These are phyloP conservation scores for Spea multiplicata DNA, from an alignment of 2,113 vertebrate species.

Conservation along the genomic window DNA sequence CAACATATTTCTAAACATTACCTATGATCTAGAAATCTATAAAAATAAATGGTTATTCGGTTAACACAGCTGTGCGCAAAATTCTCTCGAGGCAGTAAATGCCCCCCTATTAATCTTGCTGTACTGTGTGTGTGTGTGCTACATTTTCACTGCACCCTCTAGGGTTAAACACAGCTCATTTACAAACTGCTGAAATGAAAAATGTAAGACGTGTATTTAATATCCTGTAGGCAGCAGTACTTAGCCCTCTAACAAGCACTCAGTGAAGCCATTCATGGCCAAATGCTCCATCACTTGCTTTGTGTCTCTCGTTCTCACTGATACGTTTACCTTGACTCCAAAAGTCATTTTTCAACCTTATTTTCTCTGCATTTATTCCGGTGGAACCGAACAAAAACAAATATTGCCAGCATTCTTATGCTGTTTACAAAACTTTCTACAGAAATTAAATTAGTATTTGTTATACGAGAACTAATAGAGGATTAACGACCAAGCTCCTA, in stretches of 20 bases:
- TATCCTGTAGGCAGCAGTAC: slow-evolving; percentile 60
- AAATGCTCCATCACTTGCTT: slow-evolving; percentile 59
- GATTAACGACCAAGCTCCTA: not conserved
- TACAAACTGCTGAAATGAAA: slow-evolving; percentile 59
- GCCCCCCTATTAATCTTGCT: no score
- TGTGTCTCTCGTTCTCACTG: slow-evolving; percentile 50
- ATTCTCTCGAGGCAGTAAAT: no score
- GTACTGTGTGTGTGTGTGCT: no score
- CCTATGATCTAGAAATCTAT: no score
- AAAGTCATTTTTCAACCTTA: slow-evolving; percentile 52
- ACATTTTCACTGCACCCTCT: slow-evolving; percentile 50
- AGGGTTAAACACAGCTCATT: slow-evolving; percentile 53
- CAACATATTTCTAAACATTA: no score
- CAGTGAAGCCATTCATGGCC: slow-evolving; percentile 53
- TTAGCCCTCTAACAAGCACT: slow-evolving; percentile 55
- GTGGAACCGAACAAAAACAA: not conserved
- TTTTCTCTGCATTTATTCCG: slow-evolving; percentile 20
- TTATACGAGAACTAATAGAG: not conserved
- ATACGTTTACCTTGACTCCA: slow-evolving; percentile 56
- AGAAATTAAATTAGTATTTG: not conserved
- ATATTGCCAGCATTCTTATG: slow-evolving; percentile 3
- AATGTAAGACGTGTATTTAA: slow-evolving; percentile 61
- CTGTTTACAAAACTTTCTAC: not conserved
- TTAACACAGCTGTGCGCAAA: no score
- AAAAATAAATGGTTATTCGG: no score